A percentile compares a stretch with the other conserved stretches of the same genome.
These are phyloP conservation scores for Nettapus auritus DNA, from an alignment of 2,113 vertebrate species.

Conservation along the genomic window DNA sequence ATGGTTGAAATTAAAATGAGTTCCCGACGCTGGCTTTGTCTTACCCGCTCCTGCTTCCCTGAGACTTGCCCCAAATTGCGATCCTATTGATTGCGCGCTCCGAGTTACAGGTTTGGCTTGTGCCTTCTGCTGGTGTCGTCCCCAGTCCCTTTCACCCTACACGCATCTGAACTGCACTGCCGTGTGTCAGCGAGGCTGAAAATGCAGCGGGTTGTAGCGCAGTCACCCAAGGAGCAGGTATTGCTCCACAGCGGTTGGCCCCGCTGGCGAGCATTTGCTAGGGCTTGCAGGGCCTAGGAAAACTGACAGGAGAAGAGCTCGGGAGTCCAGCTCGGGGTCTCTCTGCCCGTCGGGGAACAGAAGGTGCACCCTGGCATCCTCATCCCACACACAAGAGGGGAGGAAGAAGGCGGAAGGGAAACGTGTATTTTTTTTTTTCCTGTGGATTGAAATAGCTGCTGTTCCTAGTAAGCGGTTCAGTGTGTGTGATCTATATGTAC, in stretches of 20 bases:
- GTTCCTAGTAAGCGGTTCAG: not conserved
- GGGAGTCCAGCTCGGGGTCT: not conserved
- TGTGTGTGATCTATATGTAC: not conserved
- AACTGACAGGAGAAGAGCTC: not conserved
- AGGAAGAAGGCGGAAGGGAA: not conserved
- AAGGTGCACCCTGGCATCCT: not conserved
- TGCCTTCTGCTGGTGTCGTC: not conserved
- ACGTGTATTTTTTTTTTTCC: not conserved
- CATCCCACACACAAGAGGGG: not conserved
- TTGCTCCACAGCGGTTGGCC: fast-evolving
- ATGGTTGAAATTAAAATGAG: constrained; percentile 68
- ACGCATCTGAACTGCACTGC: not conserved
- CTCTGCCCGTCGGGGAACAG: not conserved
- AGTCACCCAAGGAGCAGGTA: not conserved
- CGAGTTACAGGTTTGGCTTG: not conserved
- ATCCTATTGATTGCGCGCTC: not conserved
- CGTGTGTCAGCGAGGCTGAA: not conserved
- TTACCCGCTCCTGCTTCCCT: not conserved
- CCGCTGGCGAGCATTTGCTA: not conserved
- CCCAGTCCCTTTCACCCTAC: not conserved
- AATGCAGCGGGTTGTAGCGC: not conserved
- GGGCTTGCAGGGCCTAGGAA: not conserved
- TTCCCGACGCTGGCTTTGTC: constrained; percentile 33
- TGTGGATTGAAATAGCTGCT: not conserved
- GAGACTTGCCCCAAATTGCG: constrained; percentile 18